Percentiles rank a stretch among this genome's conserved stretches.
Conservation (phyloP, 2,113 vertebrate species). For the Hyaena hyaena region DNA sequence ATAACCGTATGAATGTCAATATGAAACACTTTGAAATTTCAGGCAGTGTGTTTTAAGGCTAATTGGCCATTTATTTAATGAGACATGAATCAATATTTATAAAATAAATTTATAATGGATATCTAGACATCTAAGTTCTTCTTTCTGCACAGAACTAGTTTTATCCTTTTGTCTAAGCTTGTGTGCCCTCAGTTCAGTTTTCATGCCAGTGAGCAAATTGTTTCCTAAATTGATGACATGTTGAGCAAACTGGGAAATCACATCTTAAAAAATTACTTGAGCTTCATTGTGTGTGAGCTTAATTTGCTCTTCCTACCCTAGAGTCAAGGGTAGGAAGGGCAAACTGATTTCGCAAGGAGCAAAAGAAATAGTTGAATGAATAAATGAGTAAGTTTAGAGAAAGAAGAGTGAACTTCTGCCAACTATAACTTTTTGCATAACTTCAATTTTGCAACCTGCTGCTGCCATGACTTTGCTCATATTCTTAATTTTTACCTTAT, state of each 20-base stretch:
- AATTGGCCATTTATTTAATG: not conserved
- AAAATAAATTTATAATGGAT: not conserved
- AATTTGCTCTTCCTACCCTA: not conserved
- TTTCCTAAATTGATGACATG: not conserved
- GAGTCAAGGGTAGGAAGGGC: not conserved
- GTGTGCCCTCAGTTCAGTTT: not conserved
- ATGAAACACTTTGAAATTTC: not conserved
- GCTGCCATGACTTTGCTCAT: not conserved
- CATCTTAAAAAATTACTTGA: not conserved
- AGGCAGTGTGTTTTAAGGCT: not conserved
- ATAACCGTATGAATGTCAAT: not conserved
- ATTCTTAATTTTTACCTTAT: not conserved
- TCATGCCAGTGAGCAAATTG: not conserved
- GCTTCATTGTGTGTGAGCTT: not conserved
- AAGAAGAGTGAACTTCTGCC: not conserved
- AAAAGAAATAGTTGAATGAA: not conserved
- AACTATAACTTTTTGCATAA: not conserved
- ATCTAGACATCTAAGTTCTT: not conserved
- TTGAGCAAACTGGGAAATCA: constrained; percentile 3
- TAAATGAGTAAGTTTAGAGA: not conserved
- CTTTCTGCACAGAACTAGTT: not conserved
- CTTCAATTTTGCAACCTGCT: not conserved
- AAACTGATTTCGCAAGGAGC: not conserved
- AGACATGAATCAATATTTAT: not conserved
- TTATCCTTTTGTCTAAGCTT: not conserved